A percentile compares a stretch with the other conserved stretches of the same genome.
These are phyloP conservation scores for Thecophora atra DNA, from an alignment of 2,888 invertebrate species.

Conservation along the genomic window DNA sequence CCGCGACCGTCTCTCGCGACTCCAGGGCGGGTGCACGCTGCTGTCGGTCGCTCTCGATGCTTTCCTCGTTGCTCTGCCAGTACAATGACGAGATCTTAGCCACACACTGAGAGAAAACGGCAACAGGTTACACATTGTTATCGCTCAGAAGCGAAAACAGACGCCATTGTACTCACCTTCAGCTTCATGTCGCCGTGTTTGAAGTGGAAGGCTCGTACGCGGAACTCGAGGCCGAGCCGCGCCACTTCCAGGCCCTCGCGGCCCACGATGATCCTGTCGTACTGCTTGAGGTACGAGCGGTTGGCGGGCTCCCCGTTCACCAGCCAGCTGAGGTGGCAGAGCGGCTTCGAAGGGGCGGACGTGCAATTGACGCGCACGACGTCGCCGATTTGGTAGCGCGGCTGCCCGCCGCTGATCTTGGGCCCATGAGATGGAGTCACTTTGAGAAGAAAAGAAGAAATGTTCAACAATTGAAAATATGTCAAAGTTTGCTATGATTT, in stretches of 20 bases:
- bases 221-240: constrained; percentile 80
- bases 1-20: constrained; percentile 75
- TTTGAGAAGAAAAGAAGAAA: constrained; percentile 57
- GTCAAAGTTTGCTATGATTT: too few species aligned
- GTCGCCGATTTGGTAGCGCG: constrained; percentile 85
- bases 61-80: constrained; percentile 87
- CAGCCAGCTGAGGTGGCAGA: constrained; percentile 84
- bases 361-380: constrained; percentile 85
- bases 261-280: constrained; percentile 68
- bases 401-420: constrained; percentile 79
- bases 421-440: constrained; percentile 84
- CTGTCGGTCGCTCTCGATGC: constrained; percentile 80
- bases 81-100: constrained; percentile 88
- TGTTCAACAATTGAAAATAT: constrained; percentile 1
- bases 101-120: constrained; percentile 71
- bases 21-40: constrained; percentile 79
- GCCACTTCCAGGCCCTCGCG: constrained; percentile 78
- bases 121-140: too few species aligned
- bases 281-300: constrained; percentile 67
- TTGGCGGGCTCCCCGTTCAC: constrained; percentile 84
- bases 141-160: too few species aligned
- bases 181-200: constrained; percentile 85
- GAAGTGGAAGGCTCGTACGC: constrained; percentile 82
- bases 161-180: constrained; percentile 69
- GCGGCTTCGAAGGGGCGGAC: constrained; percentile 84